Percentiles rank a stretch among this genome's conserved stretches.
Evolutionary conservation across 2,888 invertebrate genomes (phyloP).

Genomic region (Megastigmus dorsalis): DNA sequence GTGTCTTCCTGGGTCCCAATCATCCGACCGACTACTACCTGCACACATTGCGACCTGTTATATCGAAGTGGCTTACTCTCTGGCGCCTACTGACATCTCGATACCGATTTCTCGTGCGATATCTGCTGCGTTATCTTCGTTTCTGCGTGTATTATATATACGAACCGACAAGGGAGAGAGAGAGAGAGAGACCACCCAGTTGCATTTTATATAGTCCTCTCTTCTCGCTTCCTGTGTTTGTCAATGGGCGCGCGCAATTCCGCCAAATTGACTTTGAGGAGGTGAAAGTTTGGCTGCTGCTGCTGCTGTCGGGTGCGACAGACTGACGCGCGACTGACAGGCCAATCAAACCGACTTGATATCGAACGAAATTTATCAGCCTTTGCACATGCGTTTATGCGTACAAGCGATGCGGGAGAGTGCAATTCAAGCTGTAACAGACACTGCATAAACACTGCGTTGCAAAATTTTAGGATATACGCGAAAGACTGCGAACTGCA

Average conservation of each 20-base stretch:
- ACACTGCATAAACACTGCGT: too few relatives aligned
- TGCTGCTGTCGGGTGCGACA: too few relatives aligned
- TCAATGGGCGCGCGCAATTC: background rate
- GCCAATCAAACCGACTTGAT: background rate
- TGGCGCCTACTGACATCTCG: background rate
- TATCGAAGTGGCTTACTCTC: background rate
- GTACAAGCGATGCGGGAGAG: too few relatives aligned
- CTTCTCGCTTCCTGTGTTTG: constrained; percentile 21
- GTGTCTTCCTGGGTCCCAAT: background rate
- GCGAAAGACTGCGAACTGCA: too few relatives aligned
- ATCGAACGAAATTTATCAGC: background rate
- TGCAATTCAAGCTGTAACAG: too few relatives aligned
- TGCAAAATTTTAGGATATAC: too few relatives aligned
- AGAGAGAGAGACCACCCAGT: constrained; percentile 9
- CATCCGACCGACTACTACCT: background rate
- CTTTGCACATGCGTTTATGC: too few relatives aligned
- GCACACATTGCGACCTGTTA: background rate
- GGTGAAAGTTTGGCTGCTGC: constrained; percentile 5
- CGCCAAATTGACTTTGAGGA: background rate
- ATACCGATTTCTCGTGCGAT: too few relatives aligned
- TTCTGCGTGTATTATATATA: background rate
- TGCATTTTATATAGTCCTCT: too few relatives aligned
- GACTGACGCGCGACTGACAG: background rate
- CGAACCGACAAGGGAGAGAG: too few relatives aligned
- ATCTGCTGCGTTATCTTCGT: constrained; percentile 2